Conservation (phyloP, 2,113 vertebrate genomes). For the Ictalurus furcatus region DNA sequence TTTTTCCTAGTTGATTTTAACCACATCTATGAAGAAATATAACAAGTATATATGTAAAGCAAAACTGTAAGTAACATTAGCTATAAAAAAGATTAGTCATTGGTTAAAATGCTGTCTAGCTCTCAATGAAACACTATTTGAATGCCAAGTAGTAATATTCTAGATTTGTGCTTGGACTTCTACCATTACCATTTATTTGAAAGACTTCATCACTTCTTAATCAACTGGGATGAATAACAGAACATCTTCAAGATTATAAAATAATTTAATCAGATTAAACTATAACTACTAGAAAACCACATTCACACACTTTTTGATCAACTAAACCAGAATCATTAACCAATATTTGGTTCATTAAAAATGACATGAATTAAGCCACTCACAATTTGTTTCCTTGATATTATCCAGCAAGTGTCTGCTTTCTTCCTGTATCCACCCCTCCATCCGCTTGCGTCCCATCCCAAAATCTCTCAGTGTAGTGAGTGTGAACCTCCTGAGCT, state of each 20-base stretch:
- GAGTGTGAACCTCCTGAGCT: conserved; percentile 72
- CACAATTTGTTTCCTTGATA: conserved; percentile 66
- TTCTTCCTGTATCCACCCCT: conserved; percentile 79
- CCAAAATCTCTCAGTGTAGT: conserved; percentile 74
- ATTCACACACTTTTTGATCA: not conserved
- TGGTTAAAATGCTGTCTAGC: not conserved
- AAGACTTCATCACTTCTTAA: not conserved
- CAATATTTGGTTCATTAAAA: not conserved
- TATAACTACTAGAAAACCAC: not conserved
- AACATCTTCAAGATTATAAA: not conserved
- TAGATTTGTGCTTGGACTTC: not conserved
- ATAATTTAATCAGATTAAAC: not conserved
- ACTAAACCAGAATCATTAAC: not conserved
- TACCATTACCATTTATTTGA: not conserved
- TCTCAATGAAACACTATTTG: not conserved
- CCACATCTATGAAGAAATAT: not conserved
- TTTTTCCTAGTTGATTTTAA: not conserved
- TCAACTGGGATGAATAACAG: not conserved
- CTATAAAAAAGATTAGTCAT: not conserved
- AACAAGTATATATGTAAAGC: not conserved
- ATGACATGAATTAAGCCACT: not conserved
- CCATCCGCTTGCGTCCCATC: conserved; percentile 75
- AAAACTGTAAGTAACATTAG: not conserved
- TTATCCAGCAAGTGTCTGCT: conserved; percentile 68
- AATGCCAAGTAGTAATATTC: not conserved